Evolutionary conservation across 23 tunicate species (phyloP), one percentile per base, ranked within the genome.

Genomic region (Ciona savignyi): DNA sequence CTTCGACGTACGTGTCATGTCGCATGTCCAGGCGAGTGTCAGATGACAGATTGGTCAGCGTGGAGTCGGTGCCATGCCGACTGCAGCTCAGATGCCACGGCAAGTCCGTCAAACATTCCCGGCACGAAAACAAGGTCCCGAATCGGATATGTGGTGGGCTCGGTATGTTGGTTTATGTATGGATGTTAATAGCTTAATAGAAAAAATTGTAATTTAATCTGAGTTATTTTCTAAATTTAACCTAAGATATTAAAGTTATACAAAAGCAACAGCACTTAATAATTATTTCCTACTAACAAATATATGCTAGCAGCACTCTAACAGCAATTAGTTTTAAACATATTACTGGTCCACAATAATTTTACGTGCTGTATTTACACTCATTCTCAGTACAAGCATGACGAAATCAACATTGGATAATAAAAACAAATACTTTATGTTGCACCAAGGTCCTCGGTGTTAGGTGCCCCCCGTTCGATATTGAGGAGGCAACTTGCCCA

Each of bases 41-140:
- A 28, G 28, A 23, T 51, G 0, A 81, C 83, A 22, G 78, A 76
- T 27, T 87, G 95, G 95, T 87, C 95, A 49, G 25, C 61, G 29
- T 87, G 95, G 95, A 77, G 95, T 64, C 72, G 75, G 49, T 87
- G 95, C 78, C 95, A 87, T 76, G 82, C 70, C 3, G 76, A 64
- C 26, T 86, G 93, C 27, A 29, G 25, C 21, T 23, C 33, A 19
- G 63, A 28, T 1, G 60, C 6, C 25, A 65, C 79, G 0, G 21
- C 49, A 27, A 33, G 60, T 1, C 11, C 74, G 23, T 68, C 48
- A 27, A 56, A 29, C 34, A 34, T 48, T 4, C 28, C 19, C 1
- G 81, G 81, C 2, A 67, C 33, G 19, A 70, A 70, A 69, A 76
- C 88, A n/a, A 68, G 88, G 25, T 83, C 88, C 9, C 42, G 88